These are phyloP conservation scores for Ptychobarbus kaznakovi DNA, from an alignment of 2,797 vertebrate species.

Conservation along the genomic window DNA sequence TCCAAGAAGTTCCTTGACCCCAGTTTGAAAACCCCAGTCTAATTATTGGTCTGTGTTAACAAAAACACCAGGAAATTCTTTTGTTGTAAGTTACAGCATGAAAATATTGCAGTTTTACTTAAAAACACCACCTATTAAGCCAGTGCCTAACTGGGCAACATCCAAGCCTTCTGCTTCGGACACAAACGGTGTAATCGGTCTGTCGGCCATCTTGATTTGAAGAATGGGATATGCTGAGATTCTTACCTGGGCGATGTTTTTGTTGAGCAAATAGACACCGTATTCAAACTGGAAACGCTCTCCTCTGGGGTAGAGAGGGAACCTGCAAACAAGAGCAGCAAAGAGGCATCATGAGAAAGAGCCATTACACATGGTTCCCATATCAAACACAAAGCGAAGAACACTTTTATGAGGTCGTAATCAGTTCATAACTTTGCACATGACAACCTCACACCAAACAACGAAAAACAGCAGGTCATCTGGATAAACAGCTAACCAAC, in stretches of 20 bases:
- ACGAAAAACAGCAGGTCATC: constrained; percentile 36
- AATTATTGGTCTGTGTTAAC: not conserved
- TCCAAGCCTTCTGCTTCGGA: not conserved
- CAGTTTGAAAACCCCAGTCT: not conserved
- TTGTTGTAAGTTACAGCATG: not conserved
- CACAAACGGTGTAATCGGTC: not conserved
- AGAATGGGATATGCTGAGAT: not conserved
- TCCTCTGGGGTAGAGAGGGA: constrained; percentile 93
- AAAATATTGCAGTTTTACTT: not conserved
- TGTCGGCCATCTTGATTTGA: not conserved
- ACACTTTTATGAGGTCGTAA: constrained; percentile 42
- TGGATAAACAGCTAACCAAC: constrained; percentile 21
- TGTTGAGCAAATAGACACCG: constrained; percentile 98
- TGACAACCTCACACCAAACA: constrained; percentile 31
- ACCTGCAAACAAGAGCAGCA: constrained; percentile 75
- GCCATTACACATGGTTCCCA: constrained; percentile 45
- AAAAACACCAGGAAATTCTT: not conserved
- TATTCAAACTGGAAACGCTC: constrained; percentile 98
- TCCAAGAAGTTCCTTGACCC: not conserved
- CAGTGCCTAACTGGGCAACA: not conserved
- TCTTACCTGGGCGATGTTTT: constrained; percentile 98
- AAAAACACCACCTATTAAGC: not conserved
- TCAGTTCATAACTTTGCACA: constrained; percentile 45
- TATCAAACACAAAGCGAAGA: constrained; percentile 20
- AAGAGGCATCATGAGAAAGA: constrained; percentile 39